Percentiles rank a stretch among this genome's conserved stretches.
Evolutionary conservation across 2,888 invertebrate genomes (phyloP).

Genomic region (Andricus curvator): DNA sequence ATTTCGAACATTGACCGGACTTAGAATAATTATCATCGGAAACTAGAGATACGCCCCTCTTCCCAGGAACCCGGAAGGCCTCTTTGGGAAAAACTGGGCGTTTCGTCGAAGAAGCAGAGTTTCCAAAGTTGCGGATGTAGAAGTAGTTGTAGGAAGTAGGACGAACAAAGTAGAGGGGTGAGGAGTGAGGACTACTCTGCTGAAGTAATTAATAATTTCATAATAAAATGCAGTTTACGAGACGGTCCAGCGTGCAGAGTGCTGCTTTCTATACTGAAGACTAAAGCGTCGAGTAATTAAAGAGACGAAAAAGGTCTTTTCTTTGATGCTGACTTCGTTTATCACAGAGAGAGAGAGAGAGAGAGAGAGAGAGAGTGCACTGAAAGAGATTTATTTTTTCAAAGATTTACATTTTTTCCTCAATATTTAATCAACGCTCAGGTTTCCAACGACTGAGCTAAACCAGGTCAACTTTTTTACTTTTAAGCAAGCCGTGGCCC

Average conservation of each 20-base stretch:
- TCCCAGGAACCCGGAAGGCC: neutral
- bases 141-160: slow-evolving; percentile 29
- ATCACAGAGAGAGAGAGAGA: neutral
- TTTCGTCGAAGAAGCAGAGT: slow-evolving; percentile 17
- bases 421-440: neutral
- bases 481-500: neutral
- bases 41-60: slow-evolving; percentile 32
- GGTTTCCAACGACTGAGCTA: neutral
- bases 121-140: slow-evolving; percentile 35
- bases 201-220: slow-evolving; percentile 38
- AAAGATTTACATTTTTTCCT: neutral
- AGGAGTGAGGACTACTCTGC: slow-evolving; percentile 12
- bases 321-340: slow-evolving; percentile 15
- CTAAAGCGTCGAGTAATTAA: slow-evolving; percentile 34
- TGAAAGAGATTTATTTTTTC: neutral
- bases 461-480: neutral
- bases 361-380: neutral
- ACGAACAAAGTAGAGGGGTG: slow-evolving; percentile 19
- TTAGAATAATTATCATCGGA: slow-evolving; percentile 19
- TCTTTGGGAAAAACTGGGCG: slow-evolving; percentile 36
- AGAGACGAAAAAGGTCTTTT: slow-evolving; percentile 11
- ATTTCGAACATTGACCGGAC: slow-evolving; percentile 14
- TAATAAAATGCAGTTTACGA: slow-evolving; percentile 38
- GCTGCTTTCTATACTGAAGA: neutral
- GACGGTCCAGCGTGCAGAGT: slow-evolving; percentile 12